Evolutionary conservation across 2,888 invertebrate species (phyloP).

Genomic region (Cerceris rybyensis): DNA sequence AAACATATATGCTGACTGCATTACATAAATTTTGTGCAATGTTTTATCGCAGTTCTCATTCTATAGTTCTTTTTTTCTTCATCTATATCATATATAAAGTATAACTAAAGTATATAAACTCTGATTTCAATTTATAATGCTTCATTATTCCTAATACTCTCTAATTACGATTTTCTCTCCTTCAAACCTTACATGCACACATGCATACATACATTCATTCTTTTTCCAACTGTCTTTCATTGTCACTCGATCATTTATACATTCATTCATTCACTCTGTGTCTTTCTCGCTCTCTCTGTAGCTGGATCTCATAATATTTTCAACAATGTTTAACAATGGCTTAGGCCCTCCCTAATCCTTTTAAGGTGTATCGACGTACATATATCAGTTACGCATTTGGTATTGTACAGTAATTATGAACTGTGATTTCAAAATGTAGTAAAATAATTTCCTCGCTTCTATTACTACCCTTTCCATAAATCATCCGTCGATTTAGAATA

Average conservation of each 20-base stretch:
- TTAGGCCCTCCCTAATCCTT: slow-evolving; percentile 75
- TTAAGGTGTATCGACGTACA: slow-evolving; percentile 72
- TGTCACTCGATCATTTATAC: slow-evolving; percentile 28
- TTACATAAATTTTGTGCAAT: slow-evolving; percentile 77
- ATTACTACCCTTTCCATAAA: slow-evolving; percentile 36
- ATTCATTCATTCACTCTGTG: slow-evolving; percentile 60
- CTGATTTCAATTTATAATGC: slow-evolving; percentile 77
- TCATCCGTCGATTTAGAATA: slow-evolving; percentile 54
- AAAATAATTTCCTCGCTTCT: slow-evolving; percentile 56
- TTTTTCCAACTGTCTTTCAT: no score
- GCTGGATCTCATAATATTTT: slow-evolving; percentile 70
- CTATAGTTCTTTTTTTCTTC: slow-evolving; percentile 63
- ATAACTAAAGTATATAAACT: slow-evolving; percentile 80
- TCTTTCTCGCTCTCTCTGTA: slow-evolving; percentile 37
- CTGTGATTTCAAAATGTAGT: slow-evolving; percentile 49
- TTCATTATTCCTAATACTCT: slow-evolving; percentile 76
- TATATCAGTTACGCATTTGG: slow-evolving; percentile 65
- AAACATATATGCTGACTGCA: slow-evolving; percentile 69
- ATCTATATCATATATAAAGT: slow-evolving; percentile 72
- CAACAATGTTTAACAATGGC: slow-evolving; percentile 79
- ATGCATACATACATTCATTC: slow-evolving; percentile 33
- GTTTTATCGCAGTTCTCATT: slow-evolving; percentile 70
- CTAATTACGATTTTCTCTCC: slow-evolving; percentile 73
- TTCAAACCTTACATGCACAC: slow-evolving; percentile 61
- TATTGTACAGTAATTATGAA: slow-evolving; percentile 53